Percentiles rank a stretch among this genome's conserved stretches.
phyloP scores from a whole-genome alignment of 1,140 invertebrate species.

The Philopotamus ludificatus region DNA sequence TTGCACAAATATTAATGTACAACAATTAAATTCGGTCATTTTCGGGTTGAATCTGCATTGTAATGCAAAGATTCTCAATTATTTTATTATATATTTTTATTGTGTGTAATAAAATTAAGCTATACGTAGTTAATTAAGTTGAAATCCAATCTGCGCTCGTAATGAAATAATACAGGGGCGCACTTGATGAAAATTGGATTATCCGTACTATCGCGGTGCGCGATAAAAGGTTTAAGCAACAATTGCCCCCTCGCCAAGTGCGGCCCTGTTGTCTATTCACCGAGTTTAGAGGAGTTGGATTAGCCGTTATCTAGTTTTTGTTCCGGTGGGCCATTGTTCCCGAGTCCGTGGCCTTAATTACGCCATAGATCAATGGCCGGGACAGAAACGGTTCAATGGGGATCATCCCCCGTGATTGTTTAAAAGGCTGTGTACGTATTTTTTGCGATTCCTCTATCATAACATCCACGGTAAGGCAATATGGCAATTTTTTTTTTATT shows the following conservation, averaged over 20 bases:
- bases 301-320: slow-evolving; percentile 28
- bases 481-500: too few relatives aligned
- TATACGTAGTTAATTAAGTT: not conserved
- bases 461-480: too few relatives aligned
- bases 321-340: slow-evolving; percentile 22
- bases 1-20: too few relatives aligned
- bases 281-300: slow-evolving; percentile 21
- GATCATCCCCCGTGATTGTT: too few relatives aligned
- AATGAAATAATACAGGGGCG: not conserved
- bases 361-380: slow-evolving; percentile 26
- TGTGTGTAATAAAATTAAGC: too few relatives aligned
- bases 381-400: slow-evolving; percentile 8
- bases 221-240: slow-evolving; percentile 22
- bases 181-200: not conserved
- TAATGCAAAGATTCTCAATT: too few relatives aligned
- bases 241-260: slow-evolving; percentile 3
- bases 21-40: too few relatives aligned
- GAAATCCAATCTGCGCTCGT: not conserved
- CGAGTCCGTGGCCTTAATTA: slow-evolving; percentile 23
- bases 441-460: too few relatives aligned
- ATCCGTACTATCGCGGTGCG: slow-evolving; percentile 2
- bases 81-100: too few relatives aligned
- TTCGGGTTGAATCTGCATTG: too few relatives aligned
- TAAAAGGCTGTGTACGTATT: too few relatives aligned
- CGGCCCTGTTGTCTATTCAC: slow-evolving; percentile 16